Evolutionary conservation across 1,140 invertebrate species (phyloP).

Genomic region (Anoplolepis gracilipes): DNA sequence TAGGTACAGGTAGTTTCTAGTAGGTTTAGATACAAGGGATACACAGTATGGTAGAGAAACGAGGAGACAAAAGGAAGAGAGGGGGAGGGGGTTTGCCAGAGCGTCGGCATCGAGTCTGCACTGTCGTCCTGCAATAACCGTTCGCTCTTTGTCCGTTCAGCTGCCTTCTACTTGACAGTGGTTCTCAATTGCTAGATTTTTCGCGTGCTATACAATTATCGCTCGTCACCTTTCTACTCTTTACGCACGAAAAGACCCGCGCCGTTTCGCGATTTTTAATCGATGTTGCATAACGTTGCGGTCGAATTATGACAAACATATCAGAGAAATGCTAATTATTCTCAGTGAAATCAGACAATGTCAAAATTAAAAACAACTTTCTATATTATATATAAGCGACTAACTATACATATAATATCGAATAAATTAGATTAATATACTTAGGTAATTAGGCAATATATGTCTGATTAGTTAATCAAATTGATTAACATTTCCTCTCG

Average conservation of each 20-base stretch:
- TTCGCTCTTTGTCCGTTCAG: constrained; percentile 85
- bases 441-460: background rate
- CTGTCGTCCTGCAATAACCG: constrained; percentile 82
- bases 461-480: background rate
- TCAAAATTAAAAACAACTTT: background rate
- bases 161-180: constrained; percentile 81
- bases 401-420: background rate
- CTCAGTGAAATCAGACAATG: background rate
- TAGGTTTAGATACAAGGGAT: constrained; percentile 67
- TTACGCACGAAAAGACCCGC: background rate
- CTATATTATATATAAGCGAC: background rate
- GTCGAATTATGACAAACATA: background rate
- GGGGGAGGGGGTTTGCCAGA: constrained; percentile 62
- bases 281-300: background rate
- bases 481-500: background rate
- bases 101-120: constrained; percentile 73
- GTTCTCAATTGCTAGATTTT: constrained; percentile 73
- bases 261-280: background rate
- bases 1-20: constrained; percentile 66
- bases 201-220: background rate
- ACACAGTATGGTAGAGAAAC: constrained; percentile 25
- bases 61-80: constrained; percentile 64
- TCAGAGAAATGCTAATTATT: background rate
- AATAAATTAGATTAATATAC: background rate
- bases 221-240: background rate